Conservation (phyloP, 2,113 vertebrate genomes). For the Macrotus californicus region DNA sequence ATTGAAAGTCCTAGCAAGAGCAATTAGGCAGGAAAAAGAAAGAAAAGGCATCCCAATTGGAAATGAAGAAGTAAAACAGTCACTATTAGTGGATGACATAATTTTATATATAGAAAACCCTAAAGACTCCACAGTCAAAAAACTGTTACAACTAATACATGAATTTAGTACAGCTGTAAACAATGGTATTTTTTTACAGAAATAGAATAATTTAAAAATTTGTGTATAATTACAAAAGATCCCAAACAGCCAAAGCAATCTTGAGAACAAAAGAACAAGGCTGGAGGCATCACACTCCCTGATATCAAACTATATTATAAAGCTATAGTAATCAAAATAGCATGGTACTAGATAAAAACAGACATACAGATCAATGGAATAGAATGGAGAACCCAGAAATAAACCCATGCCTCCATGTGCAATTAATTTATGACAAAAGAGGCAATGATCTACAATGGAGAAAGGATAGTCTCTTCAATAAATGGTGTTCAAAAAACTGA, state of each 20-base stretch:
- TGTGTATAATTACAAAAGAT: neutral
- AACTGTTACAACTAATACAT: neutral
- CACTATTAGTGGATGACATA: neutral
- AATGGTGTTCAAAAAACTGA: neutral
- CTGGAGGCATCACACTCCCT: neutral
- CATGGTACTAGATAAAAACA: neutral
- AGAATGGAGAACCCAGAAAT: neutral
- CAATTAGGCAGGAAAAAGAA: neutral
- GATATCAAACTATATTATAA: neutral
- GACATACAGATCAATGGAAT: neutral
- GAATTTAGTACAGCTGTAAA: neutral
- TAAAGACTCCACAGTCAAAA: neutral
- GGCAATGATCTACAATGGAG: too few species aligned
- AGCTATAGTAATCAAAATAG: neutral
- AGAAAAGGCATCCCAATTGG: neutral
- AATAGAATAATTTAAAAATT: neutral
- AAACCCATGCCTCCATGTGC: neutral
- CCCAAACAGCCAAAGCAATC: neutral
- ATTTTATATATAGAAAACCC: neutral
- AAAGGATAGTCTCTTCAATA: neutral
- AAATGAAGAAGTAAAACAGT: neutral
- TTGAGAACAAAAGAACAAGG: neutral
- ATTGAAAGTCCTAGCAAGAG: neutral
- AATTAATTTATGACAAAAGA: neutral
- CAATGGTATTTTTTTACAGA: neutral